Percentiles rank a stretch among this genome's conserved stretches.
Conservation (phyloP, 1,140 invertebrate genomes). For the Heliconius nattereri region DNA sequence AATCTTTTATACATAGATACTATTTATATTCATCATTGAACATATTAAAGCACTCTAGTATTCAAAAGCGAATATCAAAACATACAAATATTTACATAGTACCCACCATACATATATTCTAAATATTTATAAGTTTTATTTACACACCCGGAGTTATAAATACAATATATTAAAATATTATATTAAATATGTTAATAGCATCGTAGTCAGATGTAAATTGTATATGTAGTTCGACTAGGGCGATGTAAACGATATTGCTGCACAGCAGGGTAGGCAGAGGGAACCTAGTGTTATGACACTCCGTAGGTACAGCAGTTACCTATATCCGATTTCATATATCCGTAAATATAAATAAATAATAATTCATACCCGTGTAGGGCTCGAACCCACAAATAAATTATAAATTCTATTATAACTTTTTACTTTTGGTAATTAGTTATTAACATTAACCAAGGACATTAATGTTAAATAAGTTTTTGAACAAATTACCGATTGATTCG, state of each 20-base stretch:
- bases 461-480: background rate
- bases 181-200: background rate
- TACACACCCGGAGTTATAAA: background rate
- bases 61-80: background rate
- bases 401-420: background rate
- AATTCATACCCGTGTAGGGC: too few relatives aligned
- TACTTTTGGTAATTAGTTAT: background rate
- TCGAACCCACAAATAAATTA: too few relatives aligned
- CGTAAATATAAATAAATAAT: too few relatives aligned
- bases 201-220: background rate
- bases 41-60: background rate
- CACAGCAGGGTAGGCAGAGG: too few relatives aligned
- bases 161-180: background rate
- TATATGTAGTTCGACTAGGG: background rate
- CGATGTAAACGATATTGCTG: background rate
- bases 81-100: background rate
- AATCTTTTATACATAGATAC: background rate
- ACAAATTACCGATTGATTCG: background rate
- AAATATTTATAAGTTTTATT: background rate
- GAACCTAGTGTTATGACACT: too few relatives aligned
- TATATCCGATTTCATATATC: too few relatives aligned
- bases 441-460: background rate
- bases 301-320: too few relatives aligned
- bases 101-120: background rate
- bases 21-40: background rate